phyloP scores from a whole-genome alignment of 2,113 vertebrate genomes.

The Calonectris borealis region DNA sequence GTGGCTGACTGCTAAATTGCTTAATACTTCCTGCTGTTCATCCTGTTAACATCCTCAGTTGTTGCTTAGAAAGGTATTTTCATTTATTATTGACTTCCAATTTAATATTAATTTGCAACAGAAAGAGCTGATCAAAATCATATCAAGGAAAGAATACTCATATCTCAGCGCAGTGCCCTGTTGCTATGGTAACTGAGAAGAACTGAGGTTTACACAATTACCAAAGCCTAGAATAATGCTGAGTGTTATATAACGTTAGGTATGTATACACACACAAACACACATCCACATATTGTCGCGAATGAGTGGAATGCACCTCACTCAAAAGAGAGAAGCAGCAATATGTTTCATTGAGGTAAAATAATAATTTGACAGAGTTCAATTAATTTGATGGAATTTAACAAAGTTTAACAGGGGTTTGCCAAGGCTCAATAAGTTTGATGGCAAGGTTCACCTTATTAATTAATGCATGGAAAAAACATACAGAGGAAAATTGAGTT shows the following conservation, averaged over 20 bases:
- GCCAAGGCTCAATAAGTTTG: too few species aligned
- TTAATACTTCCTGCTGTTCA: neutral
- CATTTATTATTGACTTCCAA: conserved; percentile 45
- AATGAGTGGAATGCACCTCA: too few species aligned
- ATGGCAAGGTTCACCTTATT: too few species aligned
- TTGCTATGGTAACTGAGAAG: conserved; percentile 45
- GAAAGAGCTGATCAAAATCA: conserved; percentile 39
- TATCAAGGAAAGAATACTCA: neutral
- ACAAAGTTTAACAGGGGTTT: too few species aligned
- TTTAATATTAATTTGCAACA: conserved; percentile 51
- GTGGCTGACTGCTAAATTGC: neutral
- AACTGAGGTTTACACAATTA: neutral
- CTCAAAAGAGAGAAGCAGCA: too few species aligned
- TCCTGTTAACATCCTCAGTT: neutral
- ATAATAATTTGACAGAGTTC: too few species aligned
- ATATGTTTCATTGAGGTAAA: too few species aligned
- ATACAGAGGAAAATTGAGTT: too few species aligned
- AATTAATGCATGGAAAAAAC: too few species aligned
- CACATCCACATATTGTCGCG: too few species aligned
- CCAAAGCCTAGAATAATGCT: neutral
- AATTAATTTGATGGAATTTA: too few species aligned
- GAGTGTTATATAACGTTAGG: neutral
- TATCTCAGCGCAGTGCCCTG: neutral
- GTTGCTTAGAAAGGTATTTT: conserved; percentile 10
- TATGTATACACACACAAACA: neutral